These are phyloP conservation scores for Leptoteleia sp. DNA, from an alignment of 1,140 invertebrate species.

Conservation along the genomic window DNA sequence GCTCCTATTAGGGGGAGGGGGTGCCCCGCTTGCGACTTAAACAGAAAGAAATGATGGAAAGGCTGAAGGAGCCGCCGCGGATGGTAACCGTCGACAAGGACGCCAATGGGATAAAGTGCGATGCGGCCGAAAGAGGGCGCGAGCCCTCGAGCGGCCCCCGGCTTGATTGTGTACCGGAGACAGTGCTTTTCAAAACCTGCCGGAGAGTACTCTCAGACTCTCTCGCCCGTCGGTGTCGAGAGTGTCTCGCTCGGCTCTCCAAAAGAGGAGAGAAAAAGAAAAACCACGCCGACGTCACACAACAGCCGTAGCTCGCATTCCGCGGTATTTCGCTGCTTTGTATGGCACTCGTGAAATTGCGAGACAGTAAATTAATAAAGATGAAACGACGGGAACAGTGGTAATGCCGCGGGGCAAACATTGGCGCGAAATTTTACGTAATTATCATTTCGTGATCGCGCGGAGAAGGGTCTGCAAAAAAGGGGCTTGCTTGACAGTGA, in stretches of 20 bases:
- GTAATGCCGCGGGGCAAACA: constrained; percentile 1
- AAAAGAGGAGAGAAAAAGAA: too few relatives aligned
- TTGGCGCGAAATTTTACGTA: neutral
- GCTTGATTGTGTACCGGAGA: constrained; percentile 64
- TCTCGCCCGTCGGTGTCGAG: constrained; percentile 55
- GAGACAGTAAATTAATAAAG: constrained; percentile 50
- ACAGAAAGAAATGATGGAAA: constrained; percentile 49
- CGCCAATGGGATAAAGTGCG: constrained; percentile 54
- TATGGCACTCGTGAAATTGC: constrained; percentile 31
- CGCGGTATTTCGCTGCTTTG: constrained; percentile 47
- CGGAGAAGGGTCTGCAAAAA: too few relatives aligned
- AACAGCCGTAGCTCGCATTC: constrained; percentile 39
- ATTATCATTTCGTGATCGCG: constrained; percentile 10
- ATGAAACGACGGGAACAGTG: constrained; percentile 32
- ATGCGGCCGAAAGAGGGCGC: constrained; percentile 44
- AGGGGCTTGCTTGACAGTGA: too few relatives aligned
- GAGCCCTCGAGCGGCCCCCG: constrained; percentile 53
- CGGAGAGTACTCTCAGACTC: constrained; percentile 64
- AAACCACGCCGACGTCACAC: constrained; percentile 44
- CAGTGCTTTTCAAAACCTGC: constrained; percentile 63
- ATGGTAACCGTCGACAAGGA: constrained; percentile 44
- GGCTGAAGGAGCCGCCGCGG: constrained; percentile 36
- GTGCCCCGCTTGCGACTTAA: constrained; percentile 23
- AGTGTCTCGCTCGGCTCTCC: constrained; percentile 60
- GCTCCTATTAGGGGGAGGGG: constrained; percentile 11